Percentiles rank a stretch among this genome's conserved stretches.
These are phyloP conservation scores for Automeris io DNA, from an alignment of 2,888 invertebrate species.

Conservation along the genomic window DNA sequence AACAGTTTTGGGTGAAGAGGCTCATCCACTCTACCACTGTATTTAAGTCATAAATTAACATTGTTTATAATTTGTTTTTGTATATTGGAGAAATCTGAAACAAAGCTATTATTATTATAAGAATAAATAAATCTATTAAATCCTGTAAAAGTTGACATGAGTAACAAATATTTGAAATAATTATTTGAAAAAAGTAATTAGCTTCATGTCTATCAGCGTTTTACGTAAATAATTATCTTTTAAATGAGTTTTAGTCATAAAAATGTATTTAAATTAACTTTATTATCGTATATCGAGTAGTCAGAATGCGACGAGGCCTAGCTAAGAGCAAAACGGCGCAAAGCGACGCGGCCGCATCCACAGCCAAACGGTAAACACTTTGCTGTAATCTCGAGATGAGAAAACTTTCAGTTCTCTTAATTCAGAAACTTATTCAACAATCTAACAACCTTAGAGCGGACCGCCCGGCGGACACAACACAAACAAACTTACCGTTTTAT, in stretches of 20 bases:
- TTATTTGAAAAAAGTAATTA: too few species aligned
- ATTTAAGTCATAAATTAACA: too few species aligned
- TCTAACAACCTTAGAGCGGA: slow-evolving; percentile 76
- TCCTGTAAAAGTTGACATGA: too few species aligned
- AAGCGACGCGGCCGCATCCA: slow-evolving; percentile 58
- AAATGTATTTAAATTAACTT: slow-evolving; percentile 23
- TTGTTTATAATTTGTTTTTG: too few species aligned
- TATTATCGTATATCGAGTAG: slow-evolving; percentile 23
- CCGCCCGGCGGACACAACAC: slow-evolving; percentile 65
- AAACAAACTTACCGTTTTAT: slow-evolving; percentile 72
- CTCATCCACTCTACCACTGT: too few species aligned
- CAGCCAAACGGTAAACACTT: slow-evolving; percentile 78
- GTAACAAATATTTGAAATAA: too few species aligned
- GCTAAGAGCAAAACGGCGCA: slow-evolving; percentile 22
- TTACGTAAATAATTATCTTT: not conserved
- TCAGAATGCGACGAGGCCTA: slow-evolving; percentile 23
- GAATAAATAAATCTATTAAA: too few species aligned
- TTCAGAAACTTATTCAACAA: slow-evolving; percentile 78
- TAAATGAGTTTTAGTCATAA: slow-evolving; percentile 10
- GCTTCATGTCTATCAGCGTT: not conserved
- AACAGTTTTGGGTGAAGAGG: too few species aligned
- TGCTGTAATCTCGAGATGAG: slow-evolving; percentile 78
- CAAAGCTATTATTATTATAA: too few species aligned
- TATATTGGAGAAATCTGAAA: too few species aligned
- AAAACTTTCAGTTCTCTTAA: slow-evolving; percentile 79